Conservation (phyloP, 2,888 invertebrate species). For the Drosophila meridiana region DNA sequence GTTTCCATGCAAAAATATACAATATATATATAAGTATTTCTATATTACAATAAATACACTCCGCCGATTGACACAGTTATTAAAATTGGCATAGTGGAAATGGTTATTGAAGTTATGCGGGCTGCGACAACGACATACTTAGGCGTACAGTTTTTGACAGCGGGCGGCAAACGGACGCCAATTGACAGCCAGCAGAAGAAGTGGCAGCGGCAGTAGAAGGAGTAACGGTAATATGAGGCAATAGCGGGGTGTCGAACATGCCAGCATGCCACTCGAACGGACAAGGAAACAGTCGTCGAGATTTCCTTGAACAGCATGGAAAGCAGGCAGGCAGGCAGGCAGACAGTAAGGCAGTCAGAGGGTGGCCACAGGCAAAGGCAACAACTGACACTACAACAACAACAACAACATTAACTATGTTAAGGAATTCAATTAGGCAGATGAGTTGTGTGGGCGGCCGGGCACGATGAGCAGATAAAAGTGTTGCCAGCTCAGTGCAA, state of each 20-base stretch:
- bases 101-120: slow-evolving; percentile 51
- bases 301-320: slow-evolving; percentile 66
- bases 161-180: slow-evolving; percentile 35
- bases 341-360: neutral
- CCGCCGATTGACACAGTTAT: slow-evolving; percentile 68
- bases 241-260: slow-evolving; percentile 58
- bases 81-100: slow-evolving; percentile 62
- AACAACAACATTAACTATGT: slow-evolving; percentile 19
- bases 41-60: neutral
- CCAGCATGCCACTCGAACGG: slow-evolving; percentile 66
- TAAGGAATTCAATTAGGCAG: slow-evolving; percentile 80
- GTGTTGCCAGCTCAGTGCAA: slow-evolving; percentile 71
- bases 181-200: slow-evolving; percentile 66
- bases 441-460: slow-evolving; percentile 68
- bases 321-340: neutral
- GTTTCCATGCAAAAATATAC: slow-evolving; percentile 5
- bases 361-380: neutral
- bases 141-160: slow-evolving; percentile 68
- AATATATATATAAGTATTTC: neutral
- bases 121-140: slow-evolving; percentile 72
- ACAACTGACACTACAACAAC: neutral
- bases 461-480: slow-evolving; percentile 61
- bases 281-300: slow-evolving; percentile 73
- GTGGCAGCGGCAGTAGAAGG: slow-evolving; percentile 48
- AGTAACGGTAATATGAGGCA: slow-evolving; percentile 6